Evolutionary conservation across 2,888 invertebrate species (phyloP).

Genomic region (Drosophila buzzatii): DNA sequence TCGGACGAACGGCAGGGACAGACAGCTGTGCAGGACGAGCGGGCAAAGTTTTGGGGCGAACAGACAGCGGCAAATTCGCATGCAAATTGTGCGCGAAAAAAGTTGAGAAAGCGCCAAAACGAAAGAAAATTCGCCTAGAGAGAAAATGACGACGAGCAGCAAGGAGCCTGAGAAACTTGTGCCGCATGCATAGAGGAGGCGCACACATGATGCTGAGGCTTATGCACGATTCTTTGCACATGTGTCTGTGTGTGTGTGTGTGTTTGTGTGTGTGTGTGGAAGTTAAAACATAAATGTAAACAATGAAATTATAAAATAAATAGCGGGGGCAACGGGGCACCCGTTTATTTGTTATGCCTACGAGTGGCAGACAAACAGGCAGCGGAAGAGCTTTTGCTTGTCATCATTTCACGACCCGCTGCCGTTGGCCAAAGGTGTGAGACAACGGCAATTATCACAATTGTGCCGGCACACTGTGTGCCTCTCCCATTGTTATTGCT

Average conservation of each 20-base stretch:
- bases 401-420: constrained; percentile 78
- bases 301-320: constrained; percentile 80
- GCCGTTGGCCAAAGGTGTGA: constrained; percentile 67
- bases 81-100: constrained; percentile 81
- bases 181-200: constrained; percentile 22
- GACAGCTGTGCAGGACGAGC: constrained; percentile 15
- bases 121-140: constrained; percentile 47
- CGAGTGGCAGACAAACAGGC: constrained; percentile 62
- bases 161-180: constrained; percentile 41
- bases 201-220: constrained; percentile 33
- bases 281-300: constrained; percentile 75
- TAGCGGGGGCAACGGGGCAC: constrained; percentile 25
- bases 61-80: constrained; percentile 79
- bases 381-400: constrained; percentile 78
- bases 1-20: constrained; percentile 44
- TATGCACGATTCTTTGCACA: neutral
- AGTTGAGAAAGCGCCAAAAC: constrained; percentile 65
- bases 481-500: constrained; percentile 1
- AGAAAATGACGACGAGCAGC: neutral
- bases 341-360: constrained; percentile 41
- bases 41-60: constrained; percentile 48
- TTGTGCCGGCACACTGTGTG: constrained; percentile 57
- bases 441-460: constrained; percentile 81
- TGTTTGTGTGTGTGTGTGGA: constrained; percentile 22
- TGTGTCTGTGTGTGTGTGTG: neutral